phyloP scores from a whole-genome alignment of 2,888 invertebrate genomes.

The Melanotus villosus region DNA sequence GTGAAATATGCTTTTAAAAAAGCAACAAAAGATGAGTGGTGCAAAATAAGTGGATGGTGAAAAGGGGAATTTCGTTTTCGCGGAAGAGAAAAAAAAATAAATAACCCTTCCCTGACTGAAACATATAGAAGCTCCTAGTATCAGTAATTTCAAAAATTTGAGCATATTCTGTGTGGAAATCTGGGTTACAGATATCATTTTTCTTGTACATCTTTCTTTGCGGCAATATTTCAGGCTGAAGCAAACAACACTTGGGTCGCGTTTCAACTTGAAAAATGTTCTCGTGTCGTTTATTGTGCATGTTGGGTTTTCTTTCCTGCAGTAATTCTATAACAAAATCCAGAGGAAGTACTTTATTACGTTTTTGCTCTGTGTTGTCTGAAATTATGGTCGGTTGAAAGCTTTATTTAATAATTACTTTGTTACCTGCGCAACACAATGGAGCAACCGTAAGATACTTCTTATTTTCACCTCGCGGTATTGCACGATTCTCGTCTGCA shows the following conservation, averaged over 20 bases:
- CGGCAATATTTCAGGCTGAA: slow-evolving; percentile 64
- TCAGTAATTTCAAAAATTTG: slow-evolving; percentile 58
- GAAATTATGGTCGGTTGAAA: slow-evolving; percentile 45
- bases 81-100: slow-evolving; percentile 43
- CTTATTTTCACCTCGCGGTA: slow-evolving; percentile 31
- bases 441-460: slow-evolving; percentile 34
- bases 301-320: slow-evolving; percentile 58
- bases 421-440: slow-evolving; percentile 42
- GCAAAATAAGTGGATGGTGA: slow-evolving; percentile 21
- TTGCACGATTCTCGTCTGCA: slow-evolving; percentile 17
- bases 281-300: slow-evolving; percentile 62
- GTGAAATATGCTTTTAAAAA: slow-evolving; percentile 24
- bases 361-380: slow-evolving; percentile 46
- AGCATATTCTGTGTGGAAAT: slow-evolving; percentile 59
- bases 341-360: slow-evolving; percentile 48
- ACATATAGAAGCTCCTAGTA: slow-evolving; percentile 36
- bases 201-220: slow-evolving; percentile 63
- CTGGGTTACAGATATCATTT: slow-evolving; percentile 62
- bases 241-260: slow-evolving; percentile 65
- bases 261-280: slow-evolving; percentile 64
- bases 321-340: slow-evolving; percentile 55
- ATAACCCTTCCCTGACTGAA: slow-evolving; percentile 32
- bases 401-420: slow-evolving; percentile 48
- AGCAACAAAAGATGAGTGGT: slow-evolving; percentile 22
- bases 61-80: slow-evolving; percentile 35